Evolutionary conservation across 2,113 vertebrate genomes (phyloP), one percentile per base, ranked within the genome.

Genomic region (Barbus barbus): DNA sequence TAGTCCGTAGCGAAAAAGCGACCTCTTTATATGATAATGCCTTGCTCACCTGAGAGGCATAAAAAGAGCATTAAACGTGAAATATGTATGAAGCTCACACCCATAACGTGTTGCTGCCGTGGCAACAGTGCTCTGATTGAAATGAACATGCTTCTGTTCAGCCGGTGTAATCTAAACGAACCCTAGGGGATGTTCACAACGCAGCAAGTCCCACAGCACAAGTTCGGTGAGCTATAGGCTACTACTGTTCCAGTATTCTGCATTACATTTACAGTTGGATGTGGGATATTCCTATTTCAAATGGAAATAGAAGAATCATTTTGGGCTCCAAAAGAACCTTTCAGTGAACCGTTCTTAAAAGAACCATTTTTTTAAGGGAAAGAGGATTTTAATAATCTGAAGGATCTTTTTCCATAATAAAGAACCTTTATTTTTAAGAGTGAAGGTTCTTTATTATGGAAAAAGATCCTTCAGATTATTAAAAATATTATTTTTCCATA

Each of bases 11-110:
- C 91, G 92, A 92, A 89, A 90, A 93, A 91, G 89, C 89, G 84
- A 86, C 91, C 92, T 94, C 92, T 93, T 93, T 94, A 93, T 94
- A 94, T 94, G 93, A 90, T 94, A 94, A 94, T 94, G 89, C 85
- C 84, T 91, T 90, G 89, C 88, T 90, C 90, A 94, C 91, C 91
- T 93, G 88, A 93, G 88, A 93, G 89, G 87, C 89, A 92, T 91
- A 86, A 92, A 86, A 88, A 87, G 86, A 86, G 82, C 83, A 89
- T 92, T 88, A 91, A 91, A 72, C 0, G 87, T 90, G 89, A 93
- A 91, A 92, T 93, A 93, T 93, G 90, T 91, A 93, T 92, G 91
- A 91, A 0, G 85, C 89, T 92, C 92, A 92, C 90, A 90, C 93
- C 90, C 90, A 90, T 91, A 90, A 91, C 86, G 90, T 86, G 87